A percentile compares a stretch with the other conserved stretches of the same genome.
Conservation (phyloP, 1,140 invertebrate species). For the Lanistes nyassanus region DNA sequence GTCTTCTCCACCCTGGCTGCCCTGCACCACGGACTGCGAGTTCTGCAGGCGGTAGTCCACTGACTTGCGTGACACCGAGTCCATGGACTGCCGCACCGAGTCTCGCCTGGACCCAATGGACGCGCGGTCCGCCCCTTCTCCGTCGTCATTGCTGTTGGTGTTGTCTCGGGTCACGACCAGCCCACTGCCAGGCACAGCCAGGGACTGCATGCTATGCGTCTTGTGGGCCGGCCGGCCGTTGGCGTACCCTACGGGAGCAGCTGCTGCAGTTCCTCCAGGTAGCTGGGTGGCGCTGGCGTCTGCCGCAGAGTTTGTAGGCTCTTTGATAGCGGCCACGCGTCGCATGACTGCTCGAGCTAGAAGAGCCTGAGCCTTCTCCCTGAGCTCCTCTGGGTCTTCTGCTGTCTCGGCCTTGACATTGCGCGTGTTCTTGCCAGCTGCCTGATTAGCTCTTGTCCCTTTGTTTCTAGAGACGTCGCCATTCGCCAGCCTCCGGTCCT, state of each 20-base stretch:
- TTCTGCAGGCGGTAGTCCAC: slow-evolving; percentile 38
- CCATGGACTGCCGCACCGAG: slow-evolving; percentile 34
- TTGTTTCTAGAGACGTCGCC: too few relatives aligned
- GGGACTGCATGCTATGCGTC: slow-evolving; percentile 30
- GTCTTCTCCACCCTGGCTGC: slow-evolving; percentile 36
- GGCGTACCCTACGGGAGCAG: neutral
- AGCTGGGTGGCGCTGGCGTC: neutral
- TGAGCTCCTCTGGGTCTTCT: neutral
- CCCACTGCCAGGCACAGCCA: slow-evolving; percentile 18
- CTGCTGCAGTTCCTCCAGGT: neutral
- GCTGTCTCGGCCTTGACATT: too few relatives aligned
- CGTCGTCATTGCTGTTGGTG: neutral
- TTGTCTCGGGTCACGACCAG: slow-evolving; percentile 9
- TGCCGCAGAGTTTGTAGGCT: neutral
- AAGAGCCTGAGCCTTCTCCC: slow-evolving; percentile 2
- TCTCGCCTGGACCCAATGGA: slow-evolving; percentile 35
- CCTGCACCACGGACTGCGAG: slow-evolving; percentile 20
- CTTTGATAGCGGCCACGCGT: neutral
- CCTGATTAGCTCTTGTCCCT: too few relatives aligned
- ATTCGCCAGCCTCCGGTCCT: too few relatives aligned
- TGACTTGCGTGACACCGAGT: slow-evolving; percentile 36
- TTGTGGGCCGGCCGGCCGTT: slow-evolving; percentile 17
- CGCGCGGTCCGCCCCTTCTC: slow-evolving; percentile 26
- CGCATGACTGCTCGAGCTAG: neutral
- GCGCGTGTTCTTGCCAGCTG: too few relatives aligned